Evolutionary conservation across 1,140 invertebrate genomes (phyloP).

Genomic region (Melipona quadrifasciata): DNA sequence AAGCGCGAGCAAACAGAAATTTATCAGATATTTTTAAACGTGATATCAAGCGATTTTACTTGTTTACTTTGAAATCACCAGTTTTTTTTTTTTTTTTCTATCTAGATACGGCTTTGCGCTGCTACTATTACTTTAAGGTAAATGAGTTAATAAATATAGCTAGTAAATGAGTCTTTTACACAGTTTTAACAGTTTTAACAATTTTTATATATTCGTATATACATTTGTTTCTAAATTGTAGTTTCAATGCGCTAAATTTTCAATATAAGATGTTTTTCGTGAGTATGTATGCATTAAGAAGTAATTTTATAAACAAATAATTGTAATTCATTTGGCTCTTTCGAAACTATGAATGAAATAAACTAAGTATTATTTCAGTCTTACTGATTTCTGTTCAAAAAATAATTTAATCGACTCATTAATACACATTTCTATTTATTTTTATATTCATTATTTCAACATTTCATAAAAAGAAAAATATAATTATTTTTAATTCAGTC

Average conservation of each 20-base stretch:
- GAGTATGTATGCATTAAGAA: no score
- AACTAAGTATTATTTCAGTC: not conserved
- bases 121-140: not conserved
- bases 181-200: not conserved
- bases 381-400: not conserved
- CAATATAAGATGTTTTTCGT: no score
- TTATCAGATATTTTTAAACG: constrained; percentile 22
- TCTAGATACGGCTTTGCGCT: not conserved
- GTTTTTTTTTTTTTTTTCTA: not conserved
- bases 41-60: constrained; percentile 19
- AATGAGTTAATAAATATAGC: no score
- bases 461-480: no score
- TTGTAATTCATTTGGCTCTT: not conserved
- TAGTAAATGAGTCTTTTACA: no score
- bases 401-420: not conserved
- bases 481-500: no score
- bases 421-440: not conserved
- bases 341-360: not conserved
- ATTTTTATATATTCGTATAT: not conserved
- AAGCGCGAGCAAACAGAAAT: constrained; percentile 15
- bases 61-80: not conserved
- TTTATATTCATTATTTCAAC: no score
- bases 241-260: no score
- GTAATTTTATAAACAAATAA: not conserved
- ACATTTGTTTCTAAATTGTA: no score